Percentiles rank a stretch among this genome's conserved stretches.
Evolutionary conservation across 2,888 invertebrate genomes (phyloP).

Genomic region (Lasioglossum figueresi): DNA sequence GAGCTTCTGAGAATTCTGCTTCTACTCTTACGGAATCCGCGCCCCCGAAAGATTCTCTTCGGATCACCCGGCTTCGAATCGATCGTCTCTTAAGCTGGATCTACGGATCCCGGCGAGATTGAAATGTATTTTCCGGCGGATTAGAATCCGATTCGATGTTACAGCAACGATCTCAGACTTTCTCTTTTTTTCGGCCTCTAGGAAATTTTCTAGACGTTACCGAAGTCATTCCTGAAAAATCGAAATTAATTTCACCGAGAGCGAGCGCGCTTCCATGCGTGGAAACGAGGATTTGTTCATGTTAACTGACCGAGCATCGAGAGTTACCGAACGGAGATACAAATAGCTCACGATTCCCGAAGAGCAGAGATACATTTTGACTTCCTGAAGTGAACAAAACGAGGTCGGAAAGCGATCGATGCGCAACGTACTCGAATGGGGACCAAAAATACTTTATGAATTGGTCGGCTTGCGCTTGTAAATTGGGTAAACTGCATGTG

Average conservation of each 20-base stretch:
- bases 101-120: background rate
- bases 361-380: background rate
- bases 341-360: background rate
- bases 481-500: background rate
- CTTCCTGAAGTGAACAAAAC: background rate
- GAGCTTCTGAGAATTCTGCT: background rate
- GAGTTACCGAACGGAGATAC: background rate
- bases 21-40: background rate
- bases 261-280: too few relatives aligned
- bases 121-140: background rate
- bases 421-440: background rate
- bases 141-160: background rate
- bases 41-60: background rate
- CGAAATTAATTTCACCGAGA: too few relatives aligned
- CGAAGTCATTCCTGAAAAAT: too few relatives aligned
- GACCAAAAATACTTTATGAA: background rate
- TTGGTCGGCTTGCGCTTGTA: background rate
- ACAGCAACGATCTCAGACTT: background rate
- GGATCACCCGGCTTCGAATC: background rate
- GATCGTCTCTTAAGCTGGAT: slow-evolving; percentile 4
- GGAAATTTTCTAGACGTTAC: background rate
- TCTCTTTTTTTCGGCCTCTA: background rate
- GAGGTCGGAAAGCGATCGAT: background rate
- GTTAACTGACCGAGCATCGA: too few relatives aligned
- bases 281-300: too few relatives aligned